These are phyloP conservation scores for Drosophila lowei DNA, from an alignment of 1,140 invertebrate species.

Conservation along the genomic window DNA sequence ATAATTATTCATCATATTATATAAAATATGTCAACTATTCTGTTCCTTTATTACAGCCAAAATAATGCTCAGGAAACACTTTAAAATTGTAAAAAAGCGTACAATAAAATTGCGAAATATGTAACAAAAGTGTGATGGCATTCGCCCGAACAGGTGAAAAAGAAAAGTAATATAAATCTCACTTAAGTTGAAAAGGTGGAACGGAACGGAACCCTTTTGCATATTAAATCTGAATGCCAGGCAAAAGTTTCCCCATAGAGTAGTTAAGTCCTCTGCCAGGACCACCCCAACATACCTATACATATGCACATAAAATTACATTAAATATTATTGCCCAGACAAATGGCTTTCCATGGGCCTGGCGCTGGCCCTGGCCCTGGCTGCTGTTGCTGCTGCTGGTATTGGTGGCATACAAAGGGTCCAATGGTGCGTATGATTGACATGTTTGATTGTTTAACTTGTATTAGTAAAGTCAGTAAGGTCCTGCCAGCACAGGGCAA, in stretches of 20 bases:
- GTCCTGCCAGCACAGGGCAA: conserved; percentile 6
- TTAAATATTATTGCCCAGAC: conserved; percentile 51
- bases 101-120: too few species aligned
- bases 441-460: conserved; percentile 56
- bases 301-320: conserved; percentile 48
- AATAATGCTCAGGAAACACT: too few species aligned
- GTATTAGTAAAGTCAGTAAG: conserved; percentile 61
- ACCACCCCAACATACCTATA: neutral
- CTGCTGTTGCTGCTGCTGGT: conserved; percentile 9
- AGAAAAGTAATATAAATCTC: conserved; percentile 6
- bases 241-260: conserved; percentile 18
- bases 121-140: too few species aligned
- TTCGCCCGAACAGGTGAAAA: neutral
- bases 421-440: conserved; percentile 74
- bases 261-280: conserved; percentile 15
- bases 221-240: conserved; percentile 10
- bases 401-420: conserved; percentile 34
- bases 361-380: neutral
- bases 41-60: too few species aligned
- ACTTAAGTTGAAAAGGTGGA: conserved; percentile 9
- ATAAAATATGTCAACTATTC: too few species aligned
- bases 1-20: too few species aligned
- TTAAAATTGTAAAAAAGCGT: too few species aligned
- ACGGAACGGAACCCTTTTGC: conserved; percentile 3
- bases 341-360: conserved; percentile 11